Conservation (phyloP, 2,113 vertebrate species). For the Plestiodon gilberti region DNA sequence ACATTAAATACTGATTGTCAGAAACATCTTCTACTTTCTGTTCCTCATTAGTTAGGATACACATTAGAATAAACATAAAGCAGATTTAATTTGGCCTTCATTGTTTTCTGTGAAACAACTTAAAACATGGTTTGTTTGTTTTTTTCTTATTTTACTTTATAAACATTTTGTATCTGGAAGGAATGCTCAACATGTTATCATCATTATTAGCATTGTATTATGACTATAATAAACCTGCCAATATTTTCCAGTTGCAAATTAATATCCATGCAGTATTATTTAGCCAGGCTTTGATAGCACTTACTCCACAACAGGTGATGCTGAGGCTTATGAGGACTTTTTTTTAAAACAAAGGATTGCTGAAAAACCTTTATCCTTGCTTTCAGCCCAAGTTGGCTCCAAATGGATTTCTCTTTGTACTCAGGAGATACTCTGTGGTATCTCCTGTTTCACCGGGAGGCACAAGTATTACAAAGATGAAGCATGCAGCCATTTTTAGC, state of each 20-base stretch:
- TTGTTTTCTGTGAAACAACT: background rate
- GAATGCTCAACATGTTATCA: background rate
- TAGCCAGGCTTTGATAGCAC: background rate
- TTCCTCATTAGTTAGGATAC: background rate
- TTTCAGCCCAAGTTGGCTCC: background rate
- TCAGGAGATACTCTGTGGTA: slow-evolving; percentile 8
- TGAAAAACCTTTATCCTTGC: background rate
- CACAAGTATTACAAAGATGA: slow-evolving; percentile 27
- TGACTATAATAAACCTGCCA: background rate
- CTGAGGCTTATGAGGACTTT: background rate
- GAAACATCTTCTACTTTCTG: background rate
- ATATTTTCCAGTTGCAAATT: slow-evolving; percentile 12
- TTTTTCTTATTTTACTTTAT: background rate
- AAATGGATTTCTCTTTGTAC: slow-evolving; percentile 27
- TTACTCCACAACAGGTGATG: background rate
- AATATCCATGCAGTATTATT: background rate
- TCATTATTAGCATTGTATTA: background rate
- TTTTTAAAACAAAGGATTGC: background rate
- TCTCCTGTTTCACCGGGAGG: slow-evolving; percentile 7
- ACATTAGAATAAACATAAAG: no score
- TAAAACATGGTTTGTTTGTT: background rate
- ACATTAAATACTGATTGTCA: background rate
- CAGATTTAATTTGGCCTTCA: background rate
- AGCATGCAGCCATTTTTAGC: background rate
- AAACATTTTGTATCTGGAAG: background rate